Evolutionary conservation across 2,113 vertebrate species (phyloP).

Genomic region (Notothenia coriiceps): DNA sequence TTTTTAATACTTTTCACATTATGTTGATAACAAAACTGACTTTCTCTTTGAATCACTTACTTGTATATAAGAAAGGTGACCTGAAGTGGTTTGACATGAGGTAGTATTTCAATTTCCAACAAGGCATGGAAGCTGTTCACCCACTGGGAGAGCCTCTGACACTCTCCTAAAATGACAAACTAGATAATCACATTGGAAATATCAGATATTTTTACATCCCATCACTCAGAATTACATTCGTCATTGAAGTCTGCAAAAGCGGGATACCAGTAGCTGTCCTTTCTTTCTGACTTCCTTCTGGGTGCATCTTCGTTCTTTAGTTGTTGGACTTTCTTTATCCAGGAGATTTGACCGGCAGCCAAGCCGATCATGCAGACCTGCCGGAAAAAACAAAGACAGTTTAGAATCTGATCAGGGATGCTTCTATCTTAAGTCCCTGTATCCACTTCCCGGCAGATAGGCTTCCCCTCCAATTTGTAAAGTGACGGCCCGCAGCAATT

Average conservation of each 20-base stretch:
- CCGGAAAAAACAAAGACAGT: not conserved
- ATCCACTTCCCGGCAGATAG: no score
- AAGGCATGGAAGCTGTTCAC: not conserved
- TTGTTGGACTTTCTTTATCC: slow-evolving; percentile 52
- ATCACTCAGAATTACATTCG: slow-evolving; percentile 6
- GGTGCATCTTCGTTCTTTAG: not conserved
- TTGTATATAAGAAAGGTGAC: not conserved
- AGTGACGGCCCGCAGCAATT: no score
- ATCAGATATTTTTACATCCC: not conserved
- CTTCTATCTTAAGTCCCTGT: not conserved
- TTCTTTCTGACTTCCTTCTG: not conserved
- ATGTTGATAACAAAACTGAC: not conserved
- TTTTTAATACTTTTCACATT: not conserved
- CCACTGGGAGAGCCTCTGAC: not conserved
- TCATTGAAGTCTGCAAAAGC: slow-evolving; percentile 56
- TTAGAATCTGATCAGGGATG: not conserved
- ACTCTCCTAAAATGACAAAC: not conserved
- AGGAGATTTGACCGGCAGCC: slow-evolving; percentile 65
- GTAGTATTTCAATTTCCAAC: not conserved
- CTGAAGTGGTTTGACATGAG: not conserved
- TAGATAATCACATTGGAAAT: slow-evolving; percentile 13
- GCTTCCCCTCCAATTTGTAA: no score
- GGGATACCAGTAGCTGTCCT: slow-evolving; percentile 69
- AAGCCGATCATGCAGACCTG: slow-evolving; percentile 70
- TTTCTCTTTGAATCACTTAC: not conserved